phyloP scores from a whole-genome alignment of 2,888 invertebrate genomes.

The Agrochola macilenta region DNA sequence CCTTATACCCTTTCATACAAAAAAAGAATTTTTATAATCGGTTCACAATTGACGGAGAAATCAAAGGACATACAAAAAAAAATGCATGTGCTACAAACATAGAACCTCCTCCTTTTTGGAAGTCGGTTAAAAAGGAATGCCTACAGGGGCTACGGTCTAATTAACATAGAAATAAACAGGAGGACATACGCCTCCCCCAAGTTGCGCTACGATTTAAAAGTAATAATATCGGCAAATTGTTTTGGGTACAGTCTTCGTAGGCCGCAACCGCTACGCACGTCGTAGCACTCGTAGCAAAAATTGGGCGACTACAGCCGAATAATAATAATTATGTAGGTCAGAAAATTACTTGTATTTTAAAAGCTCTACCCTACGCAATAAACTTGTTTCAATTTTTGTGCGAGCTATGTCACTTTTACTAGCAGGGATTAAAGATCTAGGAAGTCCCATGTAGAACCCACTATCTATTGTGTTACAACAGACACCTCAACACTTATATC shows the following conservation, averaged over 20 bases:
- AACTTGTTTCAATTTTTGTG: not conserved
- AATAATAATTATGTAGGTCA: constrained; percentile 10
- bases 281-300: constrained; percentile 34
- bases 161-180: not conserved
- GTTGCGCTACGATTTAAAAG: not conserved
- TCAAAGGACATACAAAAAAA: too few species aligned
- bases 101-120: too few species aligned
- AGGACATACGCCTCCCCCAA: not conserved
- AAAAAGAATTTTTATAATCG: too few species aligned
- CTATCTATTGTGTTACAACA: constrained; percentile 23
- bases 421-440: constrained; percentile 14
- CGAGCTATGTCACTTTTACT: not conserved
- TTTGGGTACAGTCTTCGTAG: not conserved
- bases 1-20: too few species aligned
- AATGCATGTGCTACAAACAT: too few species aligned
- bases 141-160: not conserved
- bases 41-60: too few species aligned
- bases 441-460: constrained; percentile 21
- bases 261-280: constrained; percentile 21
- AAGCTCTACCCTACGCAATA: too few species aligned
- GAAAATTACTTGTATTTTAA: not conserved
- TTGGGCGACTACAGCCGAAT: constrained; percentile 1
- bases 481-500: constrained; percentile 11
- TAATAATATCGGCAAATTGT: not conserved
- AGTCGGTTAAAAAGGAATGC: too few species aligned